These are phyloP conservation scores for Meleagris gallopavo DNA, from an alignment of 2,113 vertebrate species.

Conservation along the genomic window DNA sequence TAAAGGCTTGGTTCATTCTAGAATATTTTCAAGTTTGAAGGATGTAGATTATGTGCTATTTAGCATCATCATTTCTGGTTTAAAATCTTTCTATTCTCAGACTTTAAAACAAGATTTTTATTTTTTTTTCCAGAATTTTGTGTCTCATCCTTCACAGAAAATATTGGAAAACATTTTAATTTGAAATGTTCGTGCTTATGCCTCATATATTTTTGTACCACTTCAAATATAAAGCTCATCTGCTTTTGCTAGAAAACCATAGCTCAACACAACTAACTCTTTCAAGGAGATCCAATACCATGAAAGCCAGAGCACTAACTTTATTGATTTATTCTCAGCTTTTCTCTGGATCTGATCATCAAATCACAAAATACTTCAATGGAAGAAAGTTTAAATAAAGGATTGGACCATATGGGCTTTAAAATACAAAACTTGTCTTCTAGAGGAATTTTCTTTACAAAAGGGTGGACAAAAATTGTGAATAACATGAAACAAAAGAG, in stretches of 20 bases:
- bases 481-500: not conserved
- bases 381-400: not conserved
- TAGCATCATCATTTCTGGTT: not conserved
- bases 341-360: slow-evolving; percentile 4
- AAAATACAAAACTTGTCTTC: not conserved
- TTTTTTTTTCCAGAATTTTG: slow-evolving; percentile 3
- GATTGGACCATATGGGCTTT: not conserved
- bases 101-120: slow-evolving; percentile 1
- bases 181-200: slow-evolving; percentile 34
- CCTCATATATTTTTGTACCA: slow-evolving; percentile 42
- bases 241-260: slow-evolving; percentile 38
- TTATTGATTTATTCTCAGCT: not conserved
- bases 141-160: slow-evolving; percentile 23
- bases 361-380: not conserved
- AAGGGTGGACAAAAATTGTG: not conserved
- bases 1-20: not conserved
- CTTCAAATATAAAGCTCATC: not conserved
- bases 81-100: slow-evolving; percentile 32
- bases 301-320: not conserved
- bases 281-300: not conserved
- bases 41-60: not conserved
- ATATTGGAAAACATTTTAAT: slow-evolving; percentile 57
- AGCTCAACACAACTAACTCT: not conserved
- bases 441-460: too few species aligned
- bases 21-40: not conserved